Evolutionary conservation across 2,888 invertebrate species (phyloP), one percentile per base, ranked within the genome.

Genomic region (Acleris emargana): DNA sequence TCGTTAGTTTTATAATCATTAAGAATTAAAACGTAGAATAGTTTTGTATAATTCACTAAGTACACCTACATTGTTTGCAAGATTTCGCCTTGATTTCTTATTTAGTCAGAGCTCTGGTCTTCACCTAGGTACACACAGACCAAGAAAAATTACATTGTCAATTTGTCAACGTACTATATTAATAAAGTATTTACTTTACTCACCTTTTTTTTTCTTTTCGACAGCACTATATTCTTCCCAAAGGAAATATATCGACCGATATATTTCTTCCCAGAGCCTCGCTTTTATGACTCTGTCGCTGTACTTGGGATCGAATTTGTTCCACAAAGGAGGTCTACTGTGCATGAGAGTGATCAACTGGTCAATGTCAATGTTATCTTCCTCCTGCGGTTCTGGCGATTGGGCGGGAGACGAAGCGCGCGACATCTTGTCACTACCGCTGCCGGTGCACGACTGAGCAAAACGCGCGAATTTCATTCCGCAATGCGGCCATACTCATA

Each of bases 231-330:
- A 55, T 13, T 38, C 25, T 42, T 55, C 38, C 55, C 55, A 55
- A 25, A 32, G 13, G 17, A 55, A 55, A 55, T 55, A 55, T 55
- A 55, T 25, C n/a, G 25, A 13, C 32, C 16, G 28, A 55, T 51
- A 51, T 18, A 51, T 51, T 51, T 51, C 51, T 25, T 51, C 51
- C 51, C 51, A 51, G 22, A 51, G 25, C 20, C 51, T 51, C 20
- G 51, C 51, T 18, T 51, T 51, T 18, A 51, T 25, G 20, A 25
- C 18, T 18, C 51, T 18, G 25, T 51, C 51, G 51, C 25, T 20
- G 51, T 51, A 51, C 18, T 51, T 51, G 16, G 17, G 51, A 51
- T 51, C 51, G 25, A 55, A 55, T 55, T 55, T 55, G 55, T 55
- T 32, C 32, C 55, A 55, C 55, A 55, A 18, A 17, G 55, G 55